These are phyloP conservation scores for Meriones psammophilus DNA, from an alignment of 2,797 vertebrate species.

Conservation along the genomic window DNA sequence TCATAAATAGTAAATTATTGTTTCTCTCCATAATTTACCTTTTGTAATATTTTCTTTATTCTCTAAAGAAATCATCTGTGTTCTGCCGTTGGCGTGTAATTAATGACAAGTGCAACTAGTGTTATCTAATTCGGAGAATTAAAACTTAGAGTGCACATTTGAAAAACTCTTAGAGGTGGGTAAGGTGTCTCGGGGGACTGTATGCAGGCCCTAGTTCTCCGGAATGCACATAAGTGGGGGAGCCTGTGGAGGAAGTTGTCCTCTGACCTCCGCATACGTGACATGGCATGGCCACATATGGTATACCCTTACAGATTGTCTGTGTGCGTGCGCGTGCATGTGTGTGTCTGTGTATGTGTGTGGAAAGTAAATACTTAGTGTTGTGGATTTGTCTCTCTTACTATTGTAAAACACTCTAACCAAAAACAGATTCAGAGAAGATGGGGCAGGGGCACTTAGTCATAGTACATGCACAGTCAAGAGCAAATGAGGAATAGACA, in stretches of 20 bases:
- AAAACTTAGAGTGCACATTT: constrained; percentile 51
- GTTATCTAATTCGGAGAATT: constrained; percentile 61
- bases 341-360: too few species aligned
- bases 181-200: neutral
- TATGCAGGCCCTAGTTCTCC: too few species aligned
- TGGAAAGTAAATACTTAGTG: too few species aligned
- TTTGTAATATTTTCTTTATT: constrained; percentile 69
- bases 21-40: constrained; percentile 26
- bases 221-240: too few species aligned
- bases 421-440: too few species aligned
- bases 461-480: neutral
- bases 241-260: too few species aligned
- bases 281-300: too few species aligned
- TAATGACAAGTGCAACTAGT: constrained; percentile 19
- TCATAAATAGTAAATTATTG: constrained; percentile 64
- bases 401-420: too few species aligned
- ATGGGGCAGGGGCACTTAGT: neutral
- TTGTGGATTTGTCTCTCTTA: too few species aligned
- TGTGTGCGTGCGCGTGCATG: too few species aligned
- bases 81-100: constrained; percentile 59
- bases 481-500: neutral
- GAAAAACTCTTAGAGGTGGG: constrained; percentile 10
- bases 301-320: too few species aligned
- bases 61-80: constrained; percentile 29
- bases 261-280: too few species aligned